Conservation (phyloP, 2,888 invertebrate genomes). For the Mythimna loreyi region DNA sequence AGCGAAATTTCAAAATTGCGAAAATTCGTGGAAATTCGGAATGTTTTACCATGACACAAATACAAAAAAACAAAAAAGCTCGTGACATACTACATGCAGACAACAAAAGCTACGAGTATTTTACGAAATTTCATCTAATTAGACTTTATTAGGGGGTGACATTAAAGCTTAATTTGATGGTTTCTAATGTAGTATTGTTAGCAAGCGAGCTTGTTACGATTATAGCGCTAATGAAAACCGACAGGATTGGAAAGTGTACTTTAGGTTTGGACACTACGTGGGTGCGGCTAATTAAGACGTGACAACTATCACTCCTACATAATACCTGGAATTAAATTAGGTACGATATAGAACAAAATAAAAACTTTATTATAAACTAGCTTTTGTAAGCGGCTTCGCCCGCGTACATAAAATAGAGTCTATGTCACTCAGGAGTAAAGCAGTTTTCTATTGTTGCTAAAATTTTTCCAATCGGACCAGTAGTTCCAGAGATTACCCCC, state of each 20-base stretch:
- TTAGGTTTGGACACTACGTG: conserved; percentile 66
- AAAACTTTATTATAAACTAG: conserved; percentile 20
- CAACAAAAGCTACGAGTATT: conserved; percentile 29
- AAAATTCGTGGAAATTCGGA: background rate
- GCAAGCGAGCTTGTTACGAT: conserved; percentile 65
- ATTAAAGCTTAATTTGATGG: conserved; percentile 61
- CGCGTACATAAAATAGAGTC: no score
- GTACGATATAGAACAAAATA: conserved; percentile 46
- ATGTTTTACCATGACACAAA: conserved; percentile 23
- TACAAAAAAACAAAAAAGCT: conserved; percentile 1
- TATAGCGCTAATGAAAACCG: conserved; percentile 75
- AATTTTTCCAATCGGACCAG: no score
- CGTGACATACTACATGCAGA: conserved; percentile 15
- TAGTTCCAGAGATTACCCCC: no score
- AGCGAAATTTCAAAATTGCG: conserved; percentile 14
- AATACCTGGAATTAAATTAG: conserved; percentile 61
- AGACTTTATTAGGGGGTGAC: conserved; percentile 41
- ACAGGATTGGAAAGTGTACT: conserved; percentile 71
- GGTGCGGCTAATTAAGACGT: conserved; percentile 81
- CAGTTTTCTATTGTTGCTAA: no score
- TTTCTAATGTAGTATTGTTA: conserved; percentile 58
- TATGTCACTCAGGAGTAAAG: no score
- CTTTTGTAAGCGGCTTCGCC: no score
- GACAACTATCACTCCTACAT: conserved; percentile 66
- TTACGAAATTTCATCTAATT: conserved; percentile 44